Evolutionary conservation across 2,113 vertebrate species (phyloP).

Genomic region (Psilopsiagon aurifrons): DNA sequence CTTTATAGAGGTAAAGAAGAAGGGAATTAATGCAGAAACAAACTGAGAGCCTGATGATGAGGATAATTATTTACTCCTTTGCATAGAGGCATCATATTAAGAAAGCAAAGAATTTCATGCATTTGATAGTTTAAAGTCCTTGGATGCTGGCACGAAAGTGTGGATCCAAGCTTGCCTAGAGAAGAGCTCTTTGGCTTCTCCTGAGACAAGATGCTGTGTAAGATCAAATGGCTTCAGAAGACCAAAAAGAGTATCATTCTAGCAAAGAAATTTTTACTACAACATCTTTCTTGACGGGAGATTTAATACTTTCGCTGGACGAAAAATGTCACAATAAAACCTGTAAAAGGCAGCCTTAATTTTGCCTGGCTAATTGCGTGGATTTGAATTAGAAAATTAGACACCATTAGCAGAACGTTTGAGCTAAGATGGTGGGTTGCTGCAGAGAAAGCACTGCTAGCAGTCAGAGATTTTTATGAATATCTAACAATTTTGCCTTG

Average conservation of each 20-base stretch:
- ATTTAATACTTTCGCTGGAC: background rate
- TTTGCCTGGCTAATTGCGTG: background rate
- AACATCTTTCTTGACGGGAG: background rate
- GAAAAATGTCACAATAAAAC: background rate
- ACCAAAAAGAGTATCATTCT: background rate
- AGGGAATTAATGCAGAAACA: background rate
- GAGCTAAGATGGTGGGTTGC: background rate
- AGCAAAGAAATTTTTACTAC: background rate
- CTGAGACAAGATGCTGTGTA: background rate
- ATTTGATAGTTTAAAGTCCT: background rate
- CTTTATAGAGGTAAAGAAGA: background rate
- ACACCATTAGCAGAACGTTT: background rate
- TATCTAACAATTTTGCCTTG: background rate
- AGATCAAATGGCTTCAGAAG: background rate
- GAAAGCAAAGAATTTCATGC: background rate
- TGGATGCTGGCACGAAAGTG: background rate
- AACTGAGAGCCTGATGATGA: background rate
- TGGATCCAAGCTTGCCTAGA: background rate
- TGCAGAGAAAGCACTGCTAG: background rate
- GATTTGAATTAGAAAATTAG: background rate
- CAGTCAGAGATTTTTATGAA: background rate
- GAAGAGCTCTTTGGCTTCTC: background rate
- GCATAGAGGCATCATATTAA: background rate
- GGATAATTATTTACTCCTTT: background rate
- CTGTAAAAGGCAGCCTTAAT: background rate